A percentile compares a stretch with the other conserved stretches of the same genome.
Conservation (phyloP, 2,888 invertebrate genomes). For the Polymixis flavicincta region DNA sequence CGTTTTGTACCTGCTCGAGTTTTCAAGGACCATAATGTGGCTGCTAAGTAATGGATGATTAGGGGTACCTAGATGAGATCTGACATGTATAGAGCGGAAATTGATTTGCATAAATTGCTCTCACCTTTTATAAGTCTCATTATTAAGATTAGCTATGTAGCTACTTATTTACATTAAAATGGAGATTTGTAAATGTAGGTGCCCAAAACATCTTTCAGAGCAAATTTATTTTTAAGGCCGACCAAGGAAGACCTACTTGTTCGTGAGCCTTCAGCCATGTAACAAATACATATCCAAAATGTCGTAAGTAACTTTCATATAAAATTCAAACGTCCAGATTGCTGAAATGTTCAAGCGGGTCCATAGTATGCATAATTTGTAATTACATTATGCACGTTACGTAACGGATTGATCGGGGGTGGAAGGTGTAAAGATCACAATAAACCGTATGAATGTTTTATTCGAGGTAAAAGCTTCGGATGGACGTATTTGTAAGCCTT, state of each 20-base stretch:
- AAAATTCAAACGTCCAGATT: conserved; percentile 35
- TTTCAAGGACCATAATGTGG: conserved; percentile 49
- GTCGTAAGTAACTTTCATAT: conserved; percentile 5
- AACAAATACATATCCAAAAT: background rate
- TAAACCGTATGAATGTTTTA: conserved; percentile 87
- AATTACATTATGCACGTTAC: conserved; percentile 61
- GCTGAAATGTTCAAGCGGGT: conserved; percentile 35
- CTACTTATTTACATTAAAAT: background rate
- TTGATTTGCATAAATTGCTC: background rate
- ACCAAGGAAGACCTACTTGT: background rate
- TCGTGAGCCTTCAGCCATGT: background rate
- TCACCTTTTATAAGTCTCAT: background rate
- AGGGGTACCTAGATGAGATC: conserved; percentile 9
- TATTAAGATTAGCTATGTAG: background rate
- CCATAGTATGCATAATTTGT: conserved; percentile 55
- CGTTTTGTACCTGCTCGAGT: conserved; percentile 61
- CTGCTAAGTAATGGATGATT: conserved; percentile 50
- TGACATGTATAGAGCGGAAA: background rate
- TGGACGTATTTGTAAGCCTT: conserved; percentile 86
- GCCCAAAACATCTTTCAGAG: background rate
- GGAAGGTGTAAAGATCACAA: conserved; percentile 86
- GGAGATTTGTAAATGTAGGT: background rate
- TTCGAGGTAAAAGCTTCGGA: conserved; percentile 86
- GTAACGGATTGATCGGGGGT: conserved; percentile 66
- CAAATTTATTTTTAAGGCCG: background rate